Conservation (phyloP, 2,797 vertebrate species). For the Acomys russatus region DNA sequence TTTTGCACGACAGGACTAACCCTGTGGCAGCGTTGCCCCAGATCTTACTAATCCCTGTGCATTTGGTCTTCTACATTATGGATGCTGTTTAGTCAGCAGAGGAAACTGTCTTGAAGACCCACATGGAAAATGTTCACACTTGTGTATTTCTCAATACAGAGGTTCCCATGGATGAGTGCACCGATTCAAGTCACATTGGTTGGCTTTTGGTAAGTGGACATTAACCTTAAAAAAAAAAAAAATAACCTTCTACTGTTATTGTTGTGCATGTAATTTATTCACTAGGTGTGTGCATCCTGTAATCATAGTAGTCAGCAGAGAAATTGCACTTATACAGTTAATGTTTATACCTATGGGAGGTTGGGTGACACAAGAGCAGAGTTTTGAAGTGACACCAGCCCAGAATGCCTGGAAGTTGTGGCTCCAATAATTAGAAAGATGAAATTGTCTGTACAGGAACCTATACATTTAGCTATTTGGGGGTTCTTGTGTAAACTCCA, state of each 20-base stretch:
- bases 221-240: background rate
- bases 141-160: conserved; percentile 90
- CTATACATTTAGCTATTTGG: background rate
- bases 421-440: background rate
- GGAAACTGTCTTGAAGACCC: conserved; percentile 1
- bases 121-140: conserved; percentile 41
- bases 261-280: background rate
- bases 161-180: conserved; percentile 98
- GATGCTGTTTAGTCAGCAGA: background rate
- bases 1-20: background rate
- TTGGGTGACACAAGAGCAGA: background rate
- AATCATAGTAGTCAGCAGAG: background rate
- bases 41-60: background rate
- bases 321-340: background rate
- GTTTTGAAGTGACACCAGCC: background rate
- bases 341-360: background rate
- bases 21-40: background rate
- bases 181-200: conserved; percentile 99
- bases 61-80: background rate
- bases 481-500: background rate
- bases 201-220: conserved; percentile 96
- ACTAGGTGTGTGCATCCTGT: background rate
- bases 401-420: background rate
- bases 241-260: background rate
- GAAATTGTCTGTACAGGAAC: background rate